Conservation (phyloP, 2,797 vertebrate genomes). For the Spinibarbus caldwelli region DNA sequence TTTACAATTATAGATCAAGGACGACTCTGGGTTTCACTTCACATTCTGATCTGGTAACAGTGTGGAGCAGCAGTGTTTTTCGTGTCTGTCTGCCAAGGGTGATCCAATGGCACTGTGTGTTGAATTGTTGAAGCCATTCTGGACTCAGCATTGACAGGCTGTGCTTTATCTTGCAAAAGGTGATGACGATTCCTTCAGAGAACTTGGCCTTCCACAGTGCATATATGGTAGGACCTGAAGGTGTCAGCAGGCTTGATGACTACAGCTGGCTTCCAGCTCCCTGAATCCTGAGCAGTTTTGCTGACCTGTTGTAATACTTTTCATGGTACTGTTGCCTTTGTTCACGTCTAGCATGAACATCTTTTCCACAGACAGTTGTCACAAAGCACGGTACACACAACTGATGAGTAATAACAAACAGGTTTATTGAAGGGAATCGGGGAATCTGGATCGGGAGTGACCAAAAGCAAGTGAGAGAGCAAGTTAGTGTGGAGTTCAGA, state of each 20-base stretch:
- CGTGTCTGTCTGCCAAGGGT: neutral
- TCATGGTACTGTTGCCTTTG: neutral
- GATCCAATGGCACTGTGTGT: neutral
- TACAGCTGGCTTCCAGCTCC: neutral
- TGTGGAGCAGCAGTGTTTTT: neutral
- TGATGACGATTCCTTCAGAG: neutral
- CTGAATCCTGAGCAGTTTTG: neutral
- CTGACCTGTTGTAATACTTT: conserved; percentile 12
- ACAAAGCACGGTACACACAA: no score
- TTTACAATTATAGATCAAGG: neutral
- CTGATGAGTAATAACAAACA: no score
- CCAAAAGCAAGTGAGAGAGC: no score
- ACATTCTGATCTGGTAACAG: neutral
- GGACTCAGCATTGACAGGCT: neutral
- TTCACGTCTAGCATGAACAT: neutral
- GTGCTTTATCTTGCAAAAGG: neutral
- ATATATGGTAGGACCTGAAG: neutral
- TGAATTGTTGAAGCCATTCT: neutral
- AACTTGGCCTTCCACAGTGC: neutral
- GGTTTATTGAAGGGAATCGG: no score
- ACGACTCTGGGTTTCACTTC: neutral
- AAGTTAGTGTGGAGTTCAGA: no score
- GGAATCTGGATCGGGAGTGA: no score
- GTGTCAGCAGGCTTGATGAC: neutral
- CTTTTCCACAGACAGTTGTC: neutral